Evolutionary conservation across 2,888 invertebrate species (phyloP).

Genomic region (Drosophila kokeensis): DNA sequence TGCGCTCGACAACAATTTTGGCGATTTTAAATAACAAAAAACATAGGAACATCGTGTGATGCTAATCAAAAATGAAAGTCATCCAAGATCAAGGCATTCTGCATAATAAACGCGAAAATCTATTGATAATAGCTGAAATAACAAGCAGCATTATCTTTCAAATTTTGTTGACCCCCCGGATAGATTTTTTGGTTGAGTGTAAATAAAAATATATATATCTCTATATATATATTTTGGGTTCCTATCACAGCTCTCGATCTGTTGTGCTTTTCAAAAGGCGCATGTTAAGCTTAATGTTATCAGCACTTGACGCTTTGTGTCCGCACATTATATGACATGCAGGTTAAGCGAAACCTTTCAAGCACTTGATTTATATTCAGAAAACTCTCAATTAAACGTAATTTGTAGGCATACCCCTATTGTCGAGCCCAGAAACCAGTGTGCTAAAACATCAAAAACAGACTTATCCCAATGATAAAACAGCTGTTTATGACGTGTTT

Average conservation of each 20-base stretch:
- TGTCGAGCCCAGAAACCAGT: conserved; percentile 25
- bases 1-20: conserved; percentile 33
- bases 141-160: conserved; percentile 66
- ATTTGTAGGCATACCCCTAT: conserved; percentile 19
- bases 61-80: conserved; percentile 70
- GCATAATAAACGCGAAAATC: conserved; percentile 62
- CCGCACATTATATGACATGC: conserved; percentile 34
- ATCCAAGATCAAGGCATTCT: conserved; percentile 76
- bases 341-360: conserved; percentile 12
- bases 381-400: not conserved
- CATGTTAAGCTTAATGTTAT: conserved; percentile 40
- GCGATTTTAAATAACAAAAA: conserved; percentile 46
- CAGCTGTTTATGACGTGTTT: conserved; percentile 67
- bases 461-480: conserved; percentile 24
- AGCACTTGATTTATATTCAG: conserved; percentile 27
- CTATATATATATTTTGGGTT: not conserved
- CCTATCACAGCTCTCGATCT: not conserved
- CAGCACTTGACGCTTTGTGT: conserved; percentile 33
- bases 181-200: conserved; percentile 19
- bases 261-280: not conserved
- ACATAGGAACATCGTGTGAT: conserved; percentile 56
- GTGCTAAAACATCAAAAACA: conserved; percentile 36
- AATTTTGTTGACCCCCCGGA: conserved; percentile 66
- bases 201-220: conserved; percentile 8
- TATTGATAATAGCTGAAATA: conserved; percentile 62